Evolutionary conservation across 1,140 invertebrate species (phyloP).

Genomic region (Druon quercuslanigerum): DNA sequence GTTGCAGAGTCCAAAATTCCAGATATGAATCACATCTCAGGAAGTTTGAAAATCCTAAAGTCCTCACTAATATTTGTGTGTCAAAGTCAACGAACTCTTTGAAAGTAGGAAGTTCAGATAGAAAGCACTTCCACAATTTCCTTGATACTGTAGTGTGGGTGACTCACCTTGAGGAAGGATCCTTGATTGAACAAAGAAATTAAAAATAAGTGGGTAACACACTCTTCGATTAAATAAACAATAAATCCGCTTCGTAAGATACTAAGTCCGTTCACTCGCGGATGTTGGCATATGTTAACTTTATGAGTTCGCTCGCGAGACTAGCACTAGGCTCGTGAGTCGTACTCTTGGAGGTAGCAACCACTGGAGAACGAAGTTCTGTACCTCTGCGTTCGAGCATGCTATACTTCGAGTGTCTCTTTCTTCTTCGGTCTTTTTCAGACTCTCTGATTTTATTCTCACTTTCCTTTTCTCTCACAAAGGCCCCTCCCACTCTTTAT

Average conservation of each 20-base stretch:
- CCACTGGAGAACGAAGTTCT: slow-evolving; percentile 29
- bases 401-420: neutral
- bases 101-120: no score
- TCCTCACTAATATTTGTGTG: no score
- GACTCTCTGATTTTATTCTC: neutral
- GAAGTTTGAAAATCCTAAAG: no score
- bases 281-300: slow-evolving; percentile 9
- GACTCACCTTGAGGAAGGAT: no score
- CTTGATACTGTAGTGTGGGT: no score
- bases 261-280: neutral
- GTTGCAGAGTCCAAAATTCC: no score
- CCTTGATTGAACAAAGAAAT: neutral
- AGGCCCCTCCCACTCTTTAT: neutral
- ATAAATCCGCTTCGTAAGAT: neutral
- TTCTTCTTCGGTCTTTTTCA: slow-evolving; percentile 11
- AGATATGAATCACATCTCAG: no score
- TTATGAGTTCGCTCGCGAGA: slow-evolving; percentile 1
- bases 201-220: neutral
- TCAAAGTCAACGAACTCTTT: no score
- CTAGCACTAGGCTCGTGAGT: neutral
- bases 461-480: neutral
- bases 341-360: neutral
- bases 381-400: neutral
- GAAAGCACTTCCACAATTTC: no score
- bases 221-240: neutral